Evolutionary conservation across 2,113 vertebrate species (phyloP), one percentile per base, ranked within the genome.

Genomic region (Menura novaehollandiae): DNA sequence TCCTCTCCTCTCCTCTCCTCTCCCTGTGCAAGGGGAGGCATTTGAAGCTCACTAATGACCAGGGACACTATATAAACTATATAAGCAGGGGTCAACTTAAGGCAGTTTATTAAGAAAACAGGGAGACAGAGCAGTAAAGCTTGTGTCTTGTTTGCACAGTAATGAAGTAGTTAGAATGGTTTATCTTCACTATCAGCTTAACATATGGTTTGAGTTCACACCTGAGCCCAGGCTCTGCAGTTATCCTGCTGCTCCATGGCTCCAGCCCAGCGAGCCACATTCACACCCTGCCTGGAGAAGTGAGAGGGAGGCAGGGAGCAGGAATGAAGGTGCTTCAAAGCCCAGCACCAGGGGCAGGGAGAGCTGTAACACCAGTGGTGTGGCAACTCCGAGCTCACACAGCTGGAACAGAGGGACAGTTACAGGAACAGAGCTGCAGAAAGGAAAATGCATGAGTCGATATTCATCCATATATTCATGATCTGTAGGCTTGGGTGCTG

Each of bases 401-500:
- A 49, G 79, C 88, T 13, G 53, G 85, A 72, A 87, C 91, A n/a
- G 53, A 35, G 39, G 88, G 60, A 44, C 85, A 56, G 69, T 64
- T 91, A 53, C 41, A 75, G 17, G 47, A 74, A 47, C 0, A 0
- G 88, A 77, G 82, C 64, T 71, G 79, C 73, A 51, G 92, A 12
- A 22, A 44, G 60, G 82, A 80, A 74, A 93, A 59, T 4, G 17
- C 23, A 8, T 3, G 83, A 95, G 93, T 93, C 95, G 74, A 86
- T 94, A 95, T 94, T 94, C 95, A 96, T 96, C 93, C 95, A 97
- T 97, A 95, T 94, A 96, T 95, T 95, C 95, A 95, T 95, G 95
- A 93, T 95, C 63, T 72, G 67, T 81, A 91, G 83, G 79, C 72
- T 86, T 32, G 75, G 94, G 92, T 86, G 90, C 93, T 63, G 92